A percentile compares a stretch with the other conserved stretches of the same genome.
These are phyloP conservation scores for Cantharis rustica DNA, from an alignment of 2,888 invertebrate species.

Conservation along the genomic window DNA sequence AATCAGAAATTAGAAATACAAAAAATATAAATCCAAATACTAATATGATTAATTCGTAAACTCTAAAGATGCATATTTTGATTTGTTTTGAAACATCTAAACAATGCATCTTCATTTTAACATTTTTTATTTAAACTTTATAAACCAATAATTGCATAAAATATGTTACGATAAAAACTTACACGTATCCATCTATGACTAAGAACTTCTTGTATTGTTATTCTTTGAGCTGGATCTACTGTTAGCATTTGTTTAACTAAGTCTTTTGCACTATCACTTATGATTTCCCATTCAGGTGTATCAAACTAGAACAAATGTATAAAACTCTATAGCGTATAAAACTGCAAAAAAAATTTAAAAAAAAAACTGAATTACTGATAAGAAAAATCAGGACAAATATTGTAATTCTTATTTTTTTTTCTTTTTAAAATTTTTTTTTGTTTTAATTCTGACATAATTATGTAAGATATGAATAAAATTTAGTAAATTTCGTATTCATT, in stretches of 20 bases:
- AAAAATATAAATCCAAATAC: no score
- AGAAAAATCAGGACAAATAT: no score
- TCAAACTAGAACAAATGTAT: constrained; percentile 68
- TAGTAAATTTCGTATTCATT: no score
- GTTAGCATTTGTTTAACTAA: constrained; percentile 91
- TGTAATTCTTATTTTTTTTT: no score
- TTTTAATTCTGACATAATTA: no score
- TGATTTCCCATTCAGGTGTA: constrained; percentile 86
- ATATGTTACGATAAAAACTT: constrained; percentile 47
- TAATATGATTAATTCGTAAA: neutral
- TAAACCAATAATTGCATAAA: neutral
- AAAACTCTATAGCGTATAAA: neutral
- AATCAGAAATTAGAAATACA: no score
- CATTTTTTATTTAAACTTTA: neutral
- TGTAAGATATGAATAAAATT: no score
- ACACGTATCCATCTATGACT: constrained; percentile 97
- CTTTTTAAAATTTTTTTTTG: no score
- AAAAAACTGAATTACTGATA: no score
- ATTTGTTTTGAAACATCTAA: no score
- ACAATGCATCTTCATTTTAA: no score
- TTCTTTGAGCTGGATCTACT: constrained; percentile 88
- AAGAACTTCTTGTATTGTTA: constrained; percentile 93
- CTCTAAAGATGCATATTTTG: neutral
- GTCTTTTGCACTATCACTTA: constrained; percentile 95
- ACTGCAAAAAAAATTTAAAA: neutral